These are phyloP conservation scores for Pomatorhinus ruficollis DNA, from an alignment of 2,113 vertebrate species.

Conservation along the genomic window DNA sequence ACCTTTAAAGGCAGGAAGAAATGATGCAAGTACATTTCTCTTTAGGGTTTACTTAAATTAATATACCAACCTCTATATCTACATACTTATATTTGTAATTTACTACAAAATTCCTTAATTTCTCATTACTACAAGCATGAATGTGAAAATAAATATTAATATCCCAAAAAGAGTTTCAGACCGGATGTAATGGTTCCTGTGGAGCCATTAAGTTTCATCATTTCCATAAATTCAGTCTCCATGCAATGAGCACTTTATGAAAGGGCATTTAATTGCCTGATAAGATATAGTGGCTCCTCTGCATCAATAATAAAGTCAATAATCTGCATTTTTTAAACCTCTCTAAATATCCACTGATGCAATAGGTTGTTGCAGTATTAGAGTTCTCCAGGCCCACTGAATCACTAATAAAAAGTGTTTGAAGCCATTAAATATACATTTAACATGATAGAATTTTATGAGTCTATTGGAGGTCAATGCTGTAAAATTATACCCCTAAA, in stretches of 20 bases:
- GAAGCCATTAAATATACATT: conserved; percentile 62
- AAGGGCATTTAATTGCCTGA: conserved; percentile 65
- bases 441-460: conserved; percentile 61
- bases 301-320: conserved; percentile 69
- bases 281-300: conserved; percentile 53
- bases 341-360: conserved; percentile 38
- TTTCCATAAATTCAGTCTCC: conserved; percentile 59
- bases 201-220: conserved; percentile 47
- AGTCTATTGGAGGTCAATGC: conserved; percentile 55
- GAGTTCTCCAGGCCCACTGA: conserved; percentile 34
- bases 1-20: neutral
- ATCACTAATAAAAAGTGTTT: conserved; percentile 48
- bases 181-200: conserved; percentile 7
- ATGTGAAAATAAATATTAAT: conserved; percentile 42
- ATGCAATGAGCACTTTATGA: conserved; percentile 43
- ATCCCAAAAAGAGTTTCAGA: neutral
- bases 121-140: neutral
- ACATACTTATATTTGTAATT: neutral
- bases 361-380: neutral
- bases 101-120: neutral
- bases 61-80: neutral
- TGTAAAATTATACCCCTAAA: conserved; percentile 58
- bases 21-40: neutral
- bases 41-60: neutral
- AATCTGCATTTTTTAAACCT: conserved; percentile 57